These are phyloP conservation scores for Chaetoderma sp. DNA, from an alignment of 2,888 invertebrate genomes.

Conservation along the genomic window DNA sequence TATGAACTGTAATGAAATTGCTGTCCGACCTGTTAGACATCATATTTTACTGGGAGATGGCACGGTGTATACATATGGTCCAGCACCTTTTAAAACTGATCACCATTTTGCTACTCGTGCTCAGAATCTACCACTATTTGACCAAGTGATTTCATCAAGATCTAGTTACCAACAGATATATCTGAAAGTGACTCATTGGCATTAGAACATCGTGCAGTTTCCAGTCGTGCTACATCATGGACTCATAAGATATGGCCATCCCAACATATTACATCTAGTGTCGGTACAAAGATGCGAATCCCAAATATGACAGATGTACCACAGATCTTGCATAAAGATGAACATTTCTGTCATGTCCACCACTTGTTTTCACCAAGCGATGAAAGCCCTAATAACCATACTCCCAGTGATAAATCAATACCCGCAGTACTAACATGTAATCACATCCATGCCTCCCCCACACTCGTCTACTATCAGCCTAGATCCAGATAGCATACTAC, in stretches of 20 bases:
- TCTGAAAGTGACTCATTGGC: conserved; percentile 7
- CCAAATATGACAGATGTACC: conserved; percentile 20
- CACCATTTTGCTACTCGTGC: conserved; percentile 3
- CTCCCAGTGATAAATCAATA: neutral
- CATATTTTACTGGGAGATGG: neutral
- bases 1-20: conserved; percentile 8
- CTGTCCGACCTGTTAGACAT: neutral
- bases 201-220: conserved; percentile 7
- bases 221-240: neutral
- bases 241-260: conserved; percentile 11
- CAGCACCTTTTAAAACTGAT: neutral
- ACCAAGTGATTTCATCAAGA: conserved; percentile 11
- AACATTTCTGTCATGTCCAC: conserved; percentile 31
- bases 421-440: too few species aligned
- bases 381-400: too few species aligned
- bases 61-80: neutral
- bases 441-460: too few species aligned
- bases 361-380: conserved; percentile 10
- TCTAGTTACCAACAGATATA: neutral
- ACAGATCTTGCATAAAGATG: conserved; percentile 11
- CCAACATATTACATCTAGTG: conserved; percentile 21
- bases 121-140: conserved; percentile 1
- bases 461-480: too few species aligned
- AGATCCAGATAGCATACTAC: too few species aligned
- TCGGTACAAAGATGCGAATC: conserved; percentile 23